Percentiles rank a stretch among this genome's conserved stretches.
phyloP scores from a whole-genome alignment of 2,797 vertebrate genomes.

The Sparidentex hasta region DNA sequence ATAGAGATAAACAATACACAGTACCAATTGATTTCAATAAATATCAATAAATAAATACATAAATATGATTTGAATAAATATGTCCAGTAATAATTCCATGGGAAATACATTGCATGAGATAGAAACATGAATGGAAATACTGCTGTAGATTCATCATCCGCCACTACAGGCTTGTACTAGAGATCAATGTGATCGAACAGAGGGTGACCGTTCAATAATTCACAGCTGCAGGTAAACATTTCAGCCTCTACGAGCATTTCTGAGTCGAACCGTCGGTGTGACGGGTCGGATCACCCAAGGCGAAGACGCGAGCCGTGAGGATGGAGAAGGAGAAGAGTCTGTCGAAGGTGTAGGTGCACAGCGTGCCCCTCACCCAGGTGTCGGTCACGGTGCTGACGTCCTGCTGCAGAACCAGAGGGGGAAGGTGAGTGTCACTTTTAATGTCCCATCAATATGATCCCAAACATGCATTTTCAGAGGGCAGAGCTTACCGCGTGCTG shows the following conservation, averaged over 20 bases:
- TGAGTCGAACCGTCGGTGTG: constrained; percentile 31
- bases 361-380: too few relatives aligned
- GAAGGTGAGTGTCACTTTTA: neutral
- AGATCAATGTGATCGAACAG: constrained; percentile 78
- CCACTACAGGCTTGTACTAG: constrained; percentile 19
- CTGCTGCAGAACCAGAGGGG: constrained; percentile 43
- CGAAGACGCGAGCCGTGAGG: constrained; percentile 83
- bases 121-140: constrained; percentile 42
- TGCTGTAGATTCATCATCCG: constrained; percentile 20
- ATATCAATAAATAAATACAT: constrained; percentile 78
- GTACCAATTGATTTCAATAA: constrained; percentile 43
- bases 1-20: constrained; percentile 7
- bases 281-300: constrained; percentile 67
- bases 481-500: constrained; percentile 28
- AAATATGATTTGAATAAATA: constrained; percentile 74
- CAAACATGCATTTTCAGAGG: neutral
- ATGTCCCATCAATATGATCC: too few relatives aligned
- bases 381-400: neutral
- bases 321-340: constrained; percentile 87
- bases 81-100: constrained; percentile 50
- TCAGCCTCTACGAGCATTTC: constrained; percentile 47
- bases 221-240: constrained; percentile 7
- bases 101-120: constrained; percentile 62
- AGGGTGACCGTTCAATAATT: neutral
- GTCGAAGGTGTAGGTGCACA: constrained; percentile 78